Conservation (phyloP, 2,113 vertebrate species). For the Mellivora capensis region DNA sequence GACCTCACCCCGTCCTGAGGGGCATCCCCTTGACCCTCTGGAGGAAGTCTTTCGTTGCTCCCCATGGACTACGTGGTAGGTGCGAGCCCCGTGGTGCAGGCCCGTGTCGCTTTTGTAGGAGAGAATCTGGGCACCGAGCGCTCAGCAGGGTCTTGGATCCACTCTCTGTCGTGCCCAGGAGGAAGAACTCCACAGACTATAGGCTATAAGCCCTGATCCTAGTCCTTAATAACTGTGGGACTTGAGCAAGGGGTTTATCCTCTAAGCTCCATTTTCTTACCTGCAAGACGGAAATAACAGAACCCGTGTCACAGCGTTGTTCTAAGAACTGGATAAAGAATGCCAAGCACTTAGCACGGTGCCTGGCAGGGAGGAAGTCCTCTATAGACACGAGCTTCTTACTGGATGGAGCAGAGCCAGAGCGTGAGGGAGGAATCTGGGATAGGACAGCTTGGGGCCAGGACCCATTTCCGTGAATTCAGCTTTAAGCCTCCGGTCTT, state of each 20-base stretch:
- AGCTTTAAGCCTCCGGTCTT: background rate
- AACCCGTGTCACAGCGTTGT: background rate
- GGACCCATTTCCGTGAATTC: background rate
- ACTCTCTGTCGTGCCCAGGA: background rate
- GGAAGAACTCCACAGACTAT: background rate
- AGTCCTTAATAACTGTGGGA: background rate
- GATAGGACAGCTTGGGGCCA: background rate
- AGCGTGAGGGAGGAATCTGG: background rate
- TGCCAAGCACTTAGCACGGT: background rate
- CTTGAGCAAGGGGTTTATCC: background rate
- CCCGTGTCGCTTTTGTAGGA: background rate
- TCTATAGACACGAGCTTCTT: background rate
- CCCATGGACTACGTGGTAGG: accelerated
- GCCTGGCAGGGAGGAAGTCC: background rate
- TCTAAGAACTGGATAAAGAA: background rate
- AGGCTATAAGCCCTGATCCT: background rate
- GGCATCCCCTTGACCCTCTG: background rate
- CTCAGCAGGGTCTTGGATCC: background rate
- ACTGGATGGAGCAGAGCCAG: background rate
- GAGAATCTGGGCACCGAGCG: background rate
- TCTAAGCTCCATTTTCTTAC: slow-evolving; percentile 52
- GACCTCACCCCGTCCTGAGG: background rate
- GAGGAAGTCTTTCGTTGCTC: background rate
- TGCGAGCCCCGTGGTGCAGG: background rate
- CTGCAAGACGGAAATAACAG: background rate